phyloP scores from a whole-genome alignment of 2,797 vertebrate genomes.

The Numenius phaeopus region DNA sequence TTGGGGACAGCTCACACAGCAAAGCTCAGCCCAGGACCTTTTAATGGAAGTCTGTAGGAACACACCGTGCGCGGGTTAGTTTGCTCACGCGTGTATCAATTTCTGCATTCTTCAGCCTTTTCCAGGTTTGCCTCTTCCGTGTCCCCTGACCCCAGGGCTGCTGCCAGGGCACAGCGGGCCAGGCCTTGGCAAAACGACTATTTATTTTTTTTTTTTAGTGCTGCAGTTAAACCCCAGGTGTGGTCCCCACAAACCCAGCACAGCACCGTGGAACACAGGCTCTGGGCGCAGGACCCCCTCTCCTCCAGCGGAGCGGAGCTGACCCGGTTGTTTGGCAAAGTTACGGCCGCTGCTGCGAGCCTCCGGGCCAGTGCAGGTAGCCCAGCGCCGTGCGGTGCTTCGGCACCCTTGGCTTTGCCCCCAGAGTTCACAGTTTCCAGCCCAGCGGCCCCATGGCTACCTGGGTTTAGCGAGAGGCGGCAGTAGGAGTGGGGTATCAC shows the following conservation, averaged over 20 bases:
- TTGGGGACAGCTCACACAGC: not conserved
- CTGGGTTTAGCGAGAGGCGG: fast-evolving
- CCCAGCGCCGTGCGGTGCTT: fast-evolving
- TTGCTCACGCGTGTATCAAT: not conserved
- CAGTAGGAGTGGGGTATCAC: not conserved
- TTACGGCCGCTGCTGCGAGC: fast-evolving
- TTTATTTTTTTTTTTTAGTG: not conserved
- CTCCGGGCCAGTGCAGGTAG: not conserved
- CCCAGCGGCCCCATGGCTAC: not conserved
- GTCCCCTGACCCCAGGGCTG: not conserved
- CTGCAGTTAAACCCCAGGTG: not conserved
- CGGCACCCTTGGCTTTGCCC: not conserved
- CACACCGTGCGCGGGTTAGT: fast-evolving
- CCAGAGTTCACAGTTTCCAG: not conserved
- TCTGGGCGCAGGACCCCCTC: not conserved
- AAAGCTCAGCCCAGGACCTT: not conserved
- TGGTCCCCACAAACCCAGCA: not conserved
- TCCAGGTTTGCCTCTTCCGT: not conserved
- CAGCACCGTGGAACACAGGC: not conserved
- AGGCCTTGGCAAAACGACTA: not conserved
- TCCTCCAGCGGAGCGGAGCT: fast-evolving
- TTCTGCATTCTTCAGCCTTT: not conserved
- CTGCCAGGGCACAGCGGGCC: not conserved
- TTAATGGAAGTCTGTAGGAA: slow-evolving; percentile 16
- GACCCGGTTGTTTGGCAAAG: not conserved